Evolutionary conservation across 2,113 vertebrate genomes (phyloP).

Genomic region (Pithys albifrons): DNA sequence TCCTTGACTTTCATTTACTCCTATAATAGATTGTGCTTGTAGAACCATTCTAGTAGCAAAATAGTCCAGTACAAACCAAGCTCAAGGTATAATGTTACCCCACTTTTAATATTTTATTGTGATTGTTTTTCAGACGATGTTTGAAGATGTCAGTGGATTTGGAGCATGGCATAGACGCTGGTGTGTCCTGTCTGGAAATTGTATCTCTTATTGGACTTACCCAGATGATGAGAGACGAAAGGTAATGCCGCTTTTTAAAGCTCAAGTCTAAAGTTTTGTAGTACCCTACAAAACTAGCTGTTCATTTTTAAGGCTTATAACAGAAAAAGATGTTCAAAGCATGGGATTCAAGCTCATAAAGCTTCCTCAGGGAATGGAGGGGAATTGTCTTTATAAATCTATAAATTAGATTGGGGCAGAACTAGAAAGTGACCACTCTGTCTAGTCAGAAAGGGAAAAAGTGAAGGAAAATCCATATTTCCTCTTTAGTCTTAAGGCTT

Average conservation of each 20-base stretch:
- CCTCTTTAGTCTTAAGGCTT: not conserved
- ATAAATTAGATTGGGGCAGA: not conserved
- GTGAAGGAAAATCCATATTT: not conserved
- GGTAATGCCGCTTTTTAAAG: slow-evolving; percentile 70
- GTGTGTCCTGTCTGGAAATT: slow-evolving; percentile 93
- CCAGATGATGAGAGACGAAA: slow-evolving; percentile 95
- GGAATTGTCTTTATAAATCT: not conserved
- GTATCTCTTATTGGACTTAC: slow-evolving; percentile 97
- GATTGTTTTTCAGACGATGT: slow-evolving; percentile 86
- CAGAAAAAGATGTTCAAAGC: not conserved
- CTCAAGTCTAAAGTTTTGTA: not conserved
- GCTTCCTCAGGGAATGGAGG: not conserved
- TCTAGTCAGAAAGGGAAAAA: not conserved
- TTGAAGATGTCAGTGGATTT: slow-evolving; percentile 97
- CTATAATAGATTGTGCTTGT: not conserved
- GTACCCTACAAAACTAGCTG: not conserved
- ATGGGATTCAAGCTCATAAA: not conserved
- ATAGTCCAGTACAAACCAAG: not conserved
- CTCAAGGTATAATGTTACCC: not conserved
- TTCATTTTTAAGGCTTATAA: not conserved
- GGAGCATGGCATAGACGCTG: slow-evolving; percentile 96
- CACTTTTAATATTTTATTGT: not conserved
- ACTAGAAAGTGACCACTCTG: not conserved
- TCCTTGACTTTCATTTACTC: not conserved
- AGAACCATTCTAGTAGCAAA: not conserved